phyloP scores from a whole-genome alignment of 2,888 invertebrate species.

The Polylopha cassiicola region DNA sequence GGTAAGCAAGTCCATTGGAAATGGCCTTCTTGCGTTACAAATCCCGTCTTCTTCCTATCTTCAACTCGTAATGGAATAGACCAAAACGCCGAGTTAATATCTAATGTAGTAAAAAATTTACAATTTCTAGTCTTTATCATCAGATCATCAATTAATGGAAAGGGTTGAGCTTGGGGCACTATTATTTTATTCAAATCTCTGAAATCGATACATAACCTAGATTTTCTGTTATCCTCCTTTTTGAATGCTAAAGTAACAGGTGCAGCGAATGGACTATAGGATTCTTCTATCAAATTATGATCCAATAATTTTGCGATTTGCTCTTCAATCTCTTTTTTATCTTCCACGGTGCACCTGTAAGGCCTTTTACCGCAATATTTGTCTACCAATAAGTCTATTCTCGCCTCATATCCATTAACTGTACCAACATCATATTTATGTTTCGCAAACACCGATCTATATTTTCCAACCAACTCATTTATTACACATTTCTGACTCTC shows the following conservation, averaged over 20 bases:
- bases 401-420: constrained; percentile 23
- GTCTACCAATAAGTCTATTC: constrained; percentile 19
- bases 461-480: constrained; percentile 17
- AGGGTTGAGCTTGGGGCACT: not conserved
- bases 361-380: constrained; percentile 22
- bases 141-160: not conserved
- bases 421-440: constrained; percentile 24
- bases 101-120: constrained; percentile 3
- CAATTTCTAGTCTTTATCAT: constrained; percentile 3
- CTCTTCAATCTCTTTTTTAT: constrained; percentile 17
- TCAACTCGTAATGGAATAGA: constrained; percentile 1
- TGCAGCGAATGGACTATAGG: constrained; percentile 19
- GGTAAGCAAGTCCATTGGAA: not conserved
- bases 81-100: constrained; percentile 5
- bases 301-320: constrained; percentile 14
- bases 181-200: not conserved
- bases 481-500: constrained; percentile 20
- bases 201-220: too few species aligned
- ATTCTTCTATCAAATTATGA: constrained; percentile 14
- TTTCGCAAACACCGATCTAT: constrained; percentile 24
- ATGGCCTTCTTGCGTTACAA: too few species aligned
- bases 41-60: constrained; percentile 2
- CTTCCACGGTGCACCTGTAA: constrained; percentile 18
- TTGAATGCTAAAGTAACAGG: constrained; percentile 20
- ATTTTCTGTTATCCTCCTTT: constrained; percentile 10